These are phyloP conservation scores for Leptinotarsa tumamoca DNA, from an alignment of 2,888 invertebrate genomes.

Conservation along the genomic window DNA sequence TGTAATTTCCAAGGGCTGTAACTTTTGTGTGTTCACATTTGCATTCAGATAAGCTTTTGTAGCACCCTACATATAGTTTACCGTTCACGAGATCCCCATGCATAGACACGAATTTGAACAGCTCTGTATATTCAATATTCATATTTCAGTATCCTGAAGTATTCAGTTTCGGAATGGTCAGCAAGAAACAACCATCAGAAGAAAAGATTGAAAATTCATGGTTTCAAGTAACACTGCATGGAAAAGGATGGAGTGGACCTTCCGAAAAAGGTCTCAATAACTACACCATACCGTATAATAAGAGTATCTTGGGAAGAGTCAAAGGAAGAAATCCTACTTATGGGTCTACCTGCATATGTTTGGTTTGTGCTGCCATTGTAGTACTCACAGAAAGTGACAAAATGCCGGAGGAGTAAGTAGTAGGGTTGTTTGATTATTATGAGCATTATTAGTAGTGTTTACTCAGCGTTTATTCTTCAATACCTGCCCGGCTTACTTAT, in stretches of 20 bases:
- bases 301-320: constrained; percentile 76
- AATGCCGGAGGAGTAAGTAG: constrained; percentile 72
- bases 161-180: constrained; percentile 38
- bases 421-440: neutral
- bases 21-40: too few species aligned
- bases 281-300: constrained; percentile 69
- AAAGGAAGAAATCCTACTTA: constrained; percentile 82
- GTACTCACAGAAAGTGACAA: constrained; percentile 81
- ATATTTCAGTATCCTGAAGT: constrained; percentile 48
- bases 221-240: constrained; percentile 79
- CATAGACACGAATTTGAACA: too few species aligned
- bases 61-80: too few species aligned
- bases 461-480: too few species aligned
- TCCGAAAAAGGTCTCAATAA: constrained; percentile 72
- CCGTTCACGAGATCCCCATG: too few species aligned
- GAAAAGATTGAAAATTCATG: constrained; percentile 71
- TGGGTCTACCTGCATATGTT: constrained; percentile 80
- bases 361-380: constrained; percentile 80
- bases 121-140: neutral
- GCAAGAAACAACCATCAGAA: constrained; percentile 60
- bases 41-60: too few species aligned
- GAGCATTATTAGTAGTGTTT: too few species aligned
- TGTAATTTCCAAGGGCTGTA: too few species aligned
- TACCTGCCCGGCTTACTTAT: too few species aligned
- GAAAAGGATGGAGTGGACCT: constrained; percentile 82